Percentiles rank a stretch among this genome's conserved stretches.
phyloP scores from a whole-genome alignment of 2,797 vertebrate genomes.

The Bovichtus diacanthus region DNA sequence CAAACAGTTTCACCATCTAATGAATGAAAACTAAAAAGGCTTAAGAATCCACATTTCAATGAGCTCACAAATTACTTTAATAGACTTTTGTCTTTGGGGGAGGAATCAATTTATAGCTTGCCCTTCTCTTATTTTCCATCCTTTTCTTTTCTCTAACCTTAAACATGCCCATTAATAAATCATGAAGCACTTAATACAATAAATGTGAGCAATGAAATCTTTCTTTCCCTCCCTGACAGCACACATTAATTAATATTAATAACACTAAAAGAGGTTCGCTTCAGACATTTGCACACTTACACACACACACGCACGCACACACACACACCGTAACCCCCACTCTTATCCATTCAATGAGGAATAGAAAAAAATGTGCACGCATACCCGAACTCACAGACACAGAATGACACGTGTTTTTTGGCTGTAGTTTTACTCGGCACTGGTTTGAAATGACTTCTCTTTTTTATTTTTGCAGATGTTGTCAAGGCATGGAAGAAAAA shows the following conservation, averaged over 20 bases:
- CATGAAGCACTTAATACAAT: slow-evolving; percentile 76
- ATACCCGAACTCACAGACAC: slow-evolving; percentile 8
- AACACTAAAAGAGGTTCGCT: slow-evolving; percentile 63
- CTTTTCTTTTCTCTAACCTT: slow-evolving; percentile 54
- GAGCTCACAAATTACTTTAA: slow-evolving; percentile 58
- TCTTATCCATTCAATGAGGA: background rate
- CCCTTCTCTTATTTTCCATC: slow-evolving; percentile 40
- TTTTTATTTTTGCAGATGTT: slow-evolving; percentile 14
- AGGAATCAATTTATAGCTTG: slow-evolving; percentile 61
- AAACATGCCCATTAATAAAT: slow-evolving; percentile 78
- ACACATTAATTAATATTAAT: slow-evolving; percentile 85
- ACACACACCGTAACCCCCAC: background rate
- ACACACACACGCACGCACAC: accelerated
- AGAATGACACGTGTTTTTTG: slow-evolving; percentile 41
- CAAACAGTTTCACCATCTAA: slow-evolving; percentile 22
- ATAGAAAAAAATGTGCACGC: background rate
- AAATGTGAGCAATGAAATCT: slow-evolving; percentile 80
- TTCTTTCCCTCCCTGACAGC: slow-evolving; percentile 75
- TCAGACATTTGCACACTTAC: slow-evolving; percentile 16
- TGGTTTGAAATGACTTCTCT: slow-evolving; percentile 65
- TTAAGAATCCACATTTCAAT: slow-evolving; percentile 47
- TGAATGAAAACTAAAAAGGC: slow-evolving; percentile 51
- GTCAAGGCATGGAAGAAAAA: background rate
- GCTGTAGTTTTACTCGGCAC: slow-evolving; percentile 33
- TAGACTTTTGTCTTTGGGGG: slow-evolving; percentile 63